Percentiles rank a stretch among this genome's conserved stretches.
These are phyloP conservation scores for Iphiclides podalirius DNA, from an alignment of 2,888 invertebrate genomes.

Conservation along the genomic window DNA sequence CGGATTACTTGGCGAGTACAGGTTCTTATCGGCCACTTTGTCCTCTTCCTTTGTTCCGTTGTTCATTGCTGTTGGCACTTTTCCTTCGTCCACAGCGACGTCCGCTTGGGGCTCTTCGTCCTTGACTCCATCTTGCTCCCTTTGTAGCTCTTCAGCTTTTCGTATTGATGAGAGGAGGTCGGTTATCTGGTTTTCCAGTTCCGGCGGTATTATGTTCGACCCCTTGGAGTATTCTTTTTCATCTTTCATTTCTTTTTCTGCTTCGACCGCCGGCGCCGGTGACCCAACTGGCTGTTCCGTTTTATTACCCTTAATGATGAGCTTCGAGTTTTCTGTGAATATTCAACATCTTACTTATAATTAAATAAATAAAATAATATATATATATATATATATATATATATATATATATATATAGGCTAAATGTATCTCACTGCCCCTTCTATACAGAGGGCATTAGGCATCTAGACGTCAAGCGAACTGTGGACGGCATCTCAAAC, in stretches of 20 bases:
- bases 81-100: conserved; percentile 1
- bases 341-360: background rate
- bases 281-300: conserved; percentile 21
- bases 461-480: no score
- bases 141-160: conserved; percentile 34
- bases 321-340: conserved; percentile 41
- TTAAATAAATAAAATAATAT: conserved; percentile 6
- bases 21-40: background rate
- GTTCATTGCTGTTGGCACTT: conserved; percentile 5
- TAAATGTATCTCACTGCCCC: no score
- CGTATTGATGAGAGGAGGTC: conserved; percentile 50
- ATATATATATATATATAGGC: background rate
- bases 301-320: conserved; percentile 45
- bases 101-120: conserved; percentile 9
- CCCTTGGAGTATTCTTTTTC: background rate
- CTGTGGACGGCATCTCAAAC: no score
- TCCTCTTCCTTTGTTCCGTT: background rate
- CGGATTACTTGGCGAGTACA: background rate
- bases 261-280: conserved; percentile 8
- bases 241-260: conserved; percentile 1
- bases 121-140: background rate
- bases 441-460: no score
- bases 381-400: background rate
- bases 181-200: conserved; percentile 50
- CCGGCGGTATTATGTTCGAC: conserved; percentile 21